Evolutionary conservation across 1,140 invertebrate species (phyloP).

Genomic region (Pygmarrhopalites habei): DNA sequence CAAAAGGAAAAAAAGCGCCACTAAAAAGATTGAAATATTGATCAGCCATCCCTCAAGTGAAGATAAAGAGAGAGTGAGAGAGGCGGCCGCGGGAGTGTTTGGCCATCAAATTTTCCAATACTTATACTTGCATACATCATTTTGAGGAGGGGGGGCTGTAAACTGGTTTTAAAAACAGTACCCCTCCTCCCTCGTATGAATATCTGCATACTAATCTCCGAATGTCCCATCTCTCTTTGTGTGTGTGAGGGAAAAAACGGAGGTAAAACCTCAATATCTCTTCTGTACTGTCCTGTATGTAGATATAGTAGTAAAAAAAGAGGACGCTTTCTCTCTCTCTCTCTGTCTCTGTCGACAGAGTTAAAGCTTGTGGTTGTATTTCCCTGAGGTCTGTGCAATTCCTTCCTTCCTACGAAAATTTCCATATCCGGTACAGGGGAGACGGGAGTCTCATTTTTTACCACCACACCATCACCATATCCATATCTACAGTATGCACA

Average conservation of each 20-base stretch:
- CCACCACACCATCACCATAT: neutral
- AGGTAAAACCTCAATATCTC: too few relatives aligned
- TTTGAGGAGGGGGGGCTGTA: too few relatives aligned
- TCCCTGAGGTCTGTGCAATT: neutral
- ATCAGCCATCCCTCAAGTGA: slow-evolving; percentile 7
- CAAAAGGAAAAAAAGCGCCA: neutral
- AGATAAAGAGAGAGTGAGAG: neutral
- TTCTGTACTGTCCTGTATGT: too few relatives aligned
- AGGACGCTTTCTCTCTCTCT: neutral
- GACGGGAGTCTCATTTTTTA: neutral
- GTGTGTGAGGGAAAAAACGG: too few relatives aligned
- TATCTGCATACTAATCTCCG: slow-evolving; percentile 5
- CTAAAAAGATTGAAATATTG: slow-evolving; percentile 20
- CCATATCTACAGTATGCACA: neutral
- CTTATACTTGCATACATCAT: slow-evolving; percentile 1
- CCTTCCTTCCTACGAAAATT: neutral
- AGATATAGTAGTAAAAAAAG: too few relatives aligned
- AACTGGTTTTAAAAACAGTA: too few relatives aligned
- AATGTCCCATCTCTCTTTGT: neutral
- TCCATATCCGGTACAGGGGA: neutral
- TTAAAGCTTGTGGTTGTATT: slow-evolving; percentile 2
- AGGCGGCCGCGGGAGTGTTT: too few relatives aligned
- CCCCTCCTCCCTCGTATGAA: neutral
- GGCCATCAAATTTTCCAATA: neutral
- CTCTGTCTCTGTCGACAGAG: neutral